A percentile compares a stretch with the other conserved stretches of the same genome.
These are phyloP conservation scores for Crotalus viridis DNA, from an alignment of 2,113 vertebrate genomes.

Conservation along the genomic window DNA sequence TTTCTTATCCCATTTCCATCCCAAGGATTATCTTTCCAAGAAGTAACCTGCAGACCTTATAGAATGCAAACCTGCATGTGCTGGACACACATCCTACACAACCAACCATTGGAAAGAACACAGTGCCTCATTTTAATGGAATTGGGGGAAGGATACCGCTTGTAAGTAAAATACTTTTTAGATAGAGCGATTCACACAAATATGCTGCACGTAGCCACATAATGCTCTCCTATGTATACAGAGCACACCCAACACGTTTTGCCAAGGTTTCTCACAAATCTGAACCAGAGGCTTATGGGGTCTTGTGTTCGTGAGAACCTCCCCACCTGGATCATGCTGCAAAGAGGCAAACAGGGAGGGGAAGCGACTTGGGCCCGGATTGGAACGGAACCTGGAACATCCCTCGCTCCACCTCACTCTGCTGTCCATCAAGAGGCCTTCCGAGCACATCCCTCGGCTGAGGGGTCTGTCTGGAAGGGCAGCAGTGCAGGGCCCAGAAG, in stretches of 20 bases:
- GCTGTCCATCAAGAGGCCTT: not conserved
- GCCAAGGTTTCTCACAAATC: not conserved
- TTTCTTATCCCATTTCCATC: accelerated
- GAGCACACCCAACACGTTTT: not conserved
- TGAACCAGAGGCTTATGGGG: not conserved
- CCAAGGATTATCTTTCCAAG: not conserved
- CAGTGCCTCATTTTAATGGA: not conserved
- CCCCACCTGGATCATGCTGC: too few species aligned
- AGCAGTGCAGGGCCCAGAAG: not conserved
- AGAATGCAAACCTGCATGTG: not conserved
- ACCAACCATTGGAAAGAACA: not conserved
- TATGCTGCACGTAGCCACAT: not conserved
- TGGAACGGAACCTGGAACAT: not conserved
- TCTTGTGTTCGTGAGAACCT: not conserved
- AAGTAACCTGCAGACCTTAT: not conserved
- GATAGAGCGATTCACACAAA: not conserved
- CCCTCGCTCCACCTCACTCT: not conserved
- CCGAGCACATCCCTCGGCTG: not conserved
- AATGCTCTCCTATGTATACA: not conserved
- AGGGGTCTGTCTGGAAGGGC: not conserved
- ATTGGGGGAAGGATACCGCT: not conserved
- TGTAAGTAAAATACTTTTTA: not conserved
- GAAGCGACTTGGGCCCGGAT: not conserved
- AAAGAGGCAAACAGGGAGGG: too few species aligned
- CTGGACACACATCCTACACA: not conserved